These are phyloP conservation scores for Phocides pigmalion DNA, from an alignment of 1,140 invertebrate genomes.

Conservation along the genomic window DNA sequence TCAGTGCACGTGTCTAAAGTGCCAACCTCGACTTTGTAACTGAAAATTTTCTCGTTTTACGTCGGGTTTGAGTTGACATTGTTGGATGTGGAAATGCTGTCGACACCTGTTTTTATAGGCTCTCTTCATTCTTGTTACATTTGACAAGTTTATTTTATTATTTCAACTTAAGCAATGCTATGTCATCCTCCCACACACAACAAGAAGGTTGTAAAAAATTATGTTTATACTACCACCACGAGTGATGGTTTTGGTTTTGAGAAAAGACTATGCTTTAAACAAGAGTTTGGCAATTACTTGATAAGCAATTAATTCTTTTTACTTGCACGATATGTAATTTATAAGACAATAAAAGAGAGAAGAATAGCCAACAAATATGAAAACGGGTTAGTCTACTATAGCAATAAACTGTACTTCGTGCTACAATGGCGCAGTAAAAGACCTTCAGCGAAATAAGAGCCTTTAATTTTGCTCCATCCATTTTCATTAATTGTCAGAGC, in stretches of 20 bases:
- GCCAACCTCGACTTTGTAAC: slow-evolving; percentile 4
- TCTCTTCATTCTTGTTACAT: too few species aligned
- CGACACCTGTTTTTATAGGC: background rate
- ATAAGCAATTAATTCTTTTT: background rate
- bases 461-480: slow-evolving; percentile 28
- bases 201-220: too few species aligned
- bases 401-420: slow-evolving; percentile 20
- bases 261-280: too few species aligned
- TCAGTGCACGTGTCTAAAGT: slow-evolving; percentile 27
- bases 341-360: background rate
- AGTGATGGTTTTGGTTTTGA: too few species aligned
- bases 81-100: slow-evolving; percentile 11
- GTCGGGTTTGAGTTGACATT: slow-evolving; percentile 7
- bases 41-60: slow-evolving; percentile 25
- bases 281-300: too few species aligned
- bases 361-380: slow-evolving; percentile 6
- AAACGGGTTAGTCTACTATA: slow-evolving; percentile 11
- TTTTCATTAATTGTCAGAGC: slow-evolving; percentile 33
- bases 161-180: too few species aligned
- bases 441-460: slow-evolving; percentile 28
- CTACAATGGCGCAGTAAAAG: slow-evolving; percentile 23
- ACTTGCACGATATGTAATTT: background rate
- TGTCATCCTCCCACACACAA: too few species aligned
- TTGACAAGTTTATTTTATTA: too few species aligned
- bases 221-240: too few species aligned